Base-by-base conservation (phyloP, 2,888 invertebrate genomes). In the Brachypalpus laphriformis region DNA sequence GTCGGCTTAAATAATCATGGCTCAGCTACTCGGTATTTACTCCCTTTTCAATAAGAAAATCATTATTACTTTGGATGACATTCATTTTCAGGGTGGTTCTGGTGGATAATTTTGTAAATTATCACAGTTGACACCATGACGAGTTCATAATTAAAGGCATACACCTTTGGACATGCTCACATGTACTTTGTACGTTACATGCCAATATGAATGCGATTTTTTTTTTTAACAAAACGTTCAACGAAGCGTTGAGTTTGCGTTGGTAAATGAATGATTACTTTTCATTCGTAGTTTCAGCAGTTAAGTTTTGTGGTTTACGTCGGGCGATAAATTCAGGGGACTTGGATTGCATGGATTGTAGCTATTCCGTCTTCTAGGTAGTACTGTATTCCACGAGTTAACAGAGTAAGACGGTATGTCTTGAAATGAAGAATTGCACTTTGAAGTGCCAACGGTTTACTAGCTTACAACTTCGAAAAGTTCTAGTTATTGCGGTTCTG, bases 21-120 rank as follows among this genome's bases (percentile, higher is more conserved):
- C n/a, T n/a, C n/a, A n/a, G n/a, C n/a, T n/a, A n/a, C n/a, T n/a
- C n/a, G n/a, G n/a, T 3, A 9, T 11, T 9, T 34, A n/a, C 3
- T 37, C 3, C 11, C n/a, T n/a, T 37, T 42, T 1, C 2, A 42
- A 0, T 8, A 14, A 42, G 4, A 14, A 14, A 49, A 49, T 9
- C 11, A 3, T 25, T 54, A n/a, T 37, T 11, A 37, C 8, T 34
- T 57, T 14, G 54, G 16, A 68, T 54, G 66, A 51, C 66, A 47
- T 31, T 47, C 18, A 47, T 37, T 40, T 51, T 68, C 40, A 5
- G 8, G 51, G 16, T n/a, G 25, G 70, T 70, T 56, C 56, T 28
- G 56, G 4, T 70, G 70, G 18, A 28, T 70, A 31, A 56, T 70
- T 70, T 56, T n/a, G 56, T 31, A 14, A 70, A 56, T 70, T 70